Conservation (phyloP, 1,140 invertebrate genomes). For the Dermatophagoides farinae region DNA sequence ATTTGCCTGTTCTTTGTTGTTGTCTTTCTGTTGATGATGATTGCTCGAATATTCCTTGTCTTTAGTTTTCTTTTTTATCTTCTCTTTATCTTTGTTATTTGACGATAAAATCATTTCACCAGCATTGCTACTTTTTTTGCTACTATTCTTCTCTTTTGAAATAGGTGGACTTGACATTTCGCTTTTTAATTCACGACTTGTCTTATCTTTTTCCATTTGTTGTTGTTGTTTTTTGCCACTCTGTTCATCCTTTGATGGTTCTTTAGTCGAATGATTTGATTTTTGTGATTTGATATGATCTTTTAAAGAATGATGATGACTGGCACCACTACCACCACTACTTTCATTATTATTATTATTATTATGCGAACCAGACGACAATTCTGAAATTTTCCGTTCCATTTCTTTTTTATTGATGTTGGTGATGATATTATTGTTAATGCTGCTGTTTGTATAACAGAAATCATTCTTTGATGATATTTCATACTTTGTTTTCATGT, state of each 20-base stretch:
- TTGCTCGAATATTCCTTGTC: constrained; percentile 8
- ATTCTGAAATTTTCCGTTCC: too few species aligned
- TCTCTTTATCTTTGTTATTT: constrained; percentile 7
- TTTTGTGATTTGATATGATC: not conserved
- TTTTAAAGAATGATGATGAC: not conserved
- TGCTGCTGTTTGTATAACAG: too few species aligned
- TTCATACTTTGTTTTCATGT: too few species aligned
- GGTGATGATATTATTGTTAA: not conserved
- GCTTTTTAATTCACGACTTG: not conserved
- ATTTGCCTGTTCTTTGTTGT: constrained; percentile 17
- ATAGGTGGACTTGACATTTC: not conserved
- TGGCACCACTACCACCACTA: too few species aligned
- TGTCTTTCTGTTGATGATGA: not conserved
- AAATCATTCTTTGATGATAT: too few species aligned
- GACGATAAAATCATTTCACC: not conserved
- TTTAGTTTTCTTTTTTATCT: constrained; percentile 6
- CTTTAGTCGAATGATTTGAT: not conserved
- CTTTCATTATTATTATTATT: not conserved
- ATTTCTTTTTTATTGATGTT: not conserved
- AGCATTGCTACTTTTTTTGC: not conserved
- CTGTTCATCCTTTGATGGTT: not conserved
- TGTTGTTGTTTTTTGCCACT: not conserved
- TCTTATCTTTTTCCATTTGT: not conserved
- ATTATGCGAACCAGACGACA: not conserved
- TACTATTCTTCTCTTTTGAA: constrained; percentile 3